Conservation (phyloP, 2,888 invertebrate species). For the Tuberolachnus salignus region DNA sequence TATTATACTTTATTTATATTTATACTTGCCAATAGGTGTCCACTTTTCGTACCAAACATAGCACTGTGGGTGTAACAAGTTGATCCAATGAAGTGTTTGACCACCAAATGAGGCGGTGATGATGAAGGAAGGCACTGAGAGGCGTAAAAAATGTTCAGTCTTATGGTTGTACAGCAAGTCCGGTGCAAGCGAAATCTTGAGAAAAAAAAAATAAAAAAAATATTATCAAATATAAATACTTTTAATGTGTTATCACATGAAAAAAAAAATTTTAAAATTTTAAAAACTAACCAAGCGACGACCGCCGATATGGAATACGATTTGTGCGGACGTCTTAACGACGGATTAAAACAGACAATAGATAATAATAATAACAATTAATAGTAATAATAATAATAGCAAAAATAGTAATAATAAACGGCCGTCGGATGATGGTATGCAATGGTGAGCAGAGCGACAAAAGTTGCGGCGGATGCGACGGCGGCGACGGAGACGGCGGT, state of each 20-base stretch:
- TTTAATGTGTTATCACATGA: too few species aligned
- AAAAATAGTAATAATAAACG: background rate
- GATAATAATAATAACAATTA: conserved; percentile 2
- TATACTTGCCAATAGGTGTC: conserved; percentile 7
- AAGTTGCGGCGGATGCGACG: conserved; percentile 11
- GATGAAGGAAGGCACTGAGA: conserved; percentile 8
- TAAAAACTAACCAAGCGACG: background rate
- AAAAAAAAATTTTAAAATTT: too few species aligned
- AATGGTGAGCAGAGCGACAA: background rate
- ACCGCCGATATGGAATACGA: background rate
- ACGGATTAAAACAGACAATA: conserved; percentile 5
- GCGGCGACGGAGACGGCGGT: background rate
- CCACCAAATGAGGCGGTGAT: background rate
- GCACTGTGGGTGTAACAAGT: background rate
- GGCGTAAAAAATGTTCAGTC: conserved; percentile 3
- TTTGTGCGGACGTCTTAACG: background rate
- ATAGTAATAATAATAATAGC: conserved; percentile 21
- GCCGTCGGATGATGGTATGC: conserved; percentile 27
- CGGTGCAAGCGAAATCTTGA: too few species aligned
- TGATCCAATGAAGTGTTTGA: background rate
- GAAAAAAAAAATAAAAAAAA: background rate
- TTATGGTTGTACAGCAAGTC: background rate
- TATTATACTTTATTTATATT: too few species aligned
- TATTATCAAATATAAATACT: background rate
- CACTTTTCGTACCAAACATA: background rate